A percentile compares a stretch with the other conserved stretches of the same genome.
Conservation (phyloP, 2,113 vertebrate species). For the Trichechus manatus region DNA sequence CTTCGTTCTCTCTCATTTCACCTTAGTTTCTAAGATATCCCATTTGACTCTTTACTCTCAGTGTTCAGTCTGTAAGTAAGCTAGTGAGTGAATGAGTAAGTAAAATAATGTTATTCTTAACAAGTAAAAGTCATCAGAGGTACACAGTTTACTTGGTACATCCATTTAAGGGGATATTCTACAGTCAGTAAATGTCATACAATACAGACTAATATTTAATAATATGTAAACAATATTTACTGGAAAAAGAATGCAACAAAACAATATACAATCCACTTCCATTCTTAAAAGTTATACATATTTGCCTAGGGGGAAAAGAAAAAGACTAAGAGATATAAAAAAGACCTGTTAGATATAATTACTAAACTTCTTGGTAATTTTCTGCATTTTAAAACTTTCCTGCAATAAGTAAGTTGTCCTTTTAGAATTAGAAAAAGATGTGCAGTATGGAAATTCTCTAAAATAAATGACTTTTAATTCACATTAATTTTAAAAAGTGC, state of each 20-base stretch:
- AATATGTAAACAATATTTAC: not conserved
- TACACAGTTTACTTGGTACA: not conserved
- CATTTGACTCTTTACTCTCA: not conserved
- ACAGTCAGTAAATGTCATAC: not conserved
- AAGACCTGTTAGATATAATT: not conserved
- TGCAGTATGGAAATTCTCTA: not conserved
- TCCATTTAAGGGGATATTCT: not conserved
- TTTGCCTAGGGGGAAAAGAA: not conserved
- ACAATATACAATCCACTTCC: not conserved
- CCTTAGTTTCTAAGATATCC: not conserved
- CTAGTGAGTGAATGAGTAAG: not conserved
- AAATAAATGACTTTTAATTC: slow-evolving; percentile 24
- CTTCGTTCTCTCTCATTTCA: not conserved
- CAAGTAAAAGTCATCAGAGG: not conserved
- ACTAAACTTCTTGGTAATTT: not conserved
- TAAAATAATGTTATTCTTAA: not conserved
- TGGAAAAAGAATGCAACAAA: not conserved
- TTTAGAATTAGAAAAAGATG: slow-evolving; percentile 18
- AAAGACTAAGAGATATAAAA: not conserved
- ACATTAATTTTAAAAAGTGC: not conserved
- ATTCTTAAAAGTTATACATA: not conserved
- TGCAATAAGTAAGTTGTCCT: not conserved
- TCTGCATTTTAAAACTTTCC: not conserved
- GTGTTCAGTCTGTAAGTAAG: not conserved
- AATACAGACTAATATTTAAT: not conserved